These are phyloP conservation scores for Brachionus asplanchnoidis DNA, from an alignment of 1,140 invertebrate genomes.

Conservation along the genomic window DNA sequence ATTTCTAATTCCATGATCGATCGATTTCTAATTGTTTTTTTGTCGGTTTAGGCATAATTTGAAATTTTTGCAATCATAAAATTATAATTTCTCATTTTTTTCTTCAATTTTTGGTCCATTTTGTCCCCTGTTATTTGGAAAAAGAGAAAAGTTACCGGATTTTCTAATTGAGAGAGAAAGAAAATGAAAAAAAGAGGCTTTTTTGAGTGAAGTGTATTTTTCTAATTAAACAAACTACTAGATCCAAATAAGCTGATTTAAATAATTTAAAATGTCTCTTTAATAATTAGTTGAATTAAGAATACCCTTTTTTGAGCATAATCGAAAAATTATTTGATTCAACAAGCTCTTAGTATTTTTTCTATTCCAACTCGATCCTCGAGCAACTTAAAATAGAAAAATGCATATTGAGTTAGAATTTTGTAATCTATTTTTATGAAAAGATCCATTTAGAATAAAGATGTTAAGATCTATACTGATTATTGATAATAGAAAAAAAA, in stretches of 20 bases:
- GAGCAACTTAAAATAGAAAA: background rate
- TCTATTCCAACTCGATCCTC: background rate
- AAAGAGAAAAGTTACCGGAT: background rate
- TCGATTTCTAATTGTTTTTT: background rate
- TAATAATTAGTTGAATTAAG: background rate
- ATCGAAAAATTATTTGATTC: background rate
- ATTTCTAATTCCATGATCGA: background rate
- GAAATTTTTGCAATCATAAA: slow-evolving; percentile 8
- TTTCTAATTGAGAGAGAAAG: too few relatives aligned
- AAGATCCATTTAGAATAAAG: background rate
- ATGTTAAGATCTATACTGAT: background rate
- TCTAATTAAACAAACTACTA: background rate
- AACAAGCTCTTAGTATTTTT: background rate
- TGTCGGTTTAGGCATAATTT: background rate
- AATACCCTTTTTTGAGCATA: background rate
- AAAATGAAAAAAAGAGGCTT: background rate
- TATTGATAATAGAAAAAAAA: background rate
- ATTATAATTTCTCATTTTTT: background rate
- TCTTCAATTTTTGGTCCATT: background rate
- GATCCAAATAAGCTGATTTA: background rate
- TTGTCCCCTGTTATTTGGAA: background rate
- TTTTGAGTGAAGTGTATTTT: background rate
- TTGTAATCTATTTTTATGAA: background rate
- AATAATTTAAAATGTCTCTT: background rate
- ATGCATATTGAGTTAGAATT: background rate